Evolutionary conservation across 2,113 vertebrate genomes (phyloP), one percentile per base, ranked within the genome.

Genomic region (Miniopterus natalensis): DNA sequence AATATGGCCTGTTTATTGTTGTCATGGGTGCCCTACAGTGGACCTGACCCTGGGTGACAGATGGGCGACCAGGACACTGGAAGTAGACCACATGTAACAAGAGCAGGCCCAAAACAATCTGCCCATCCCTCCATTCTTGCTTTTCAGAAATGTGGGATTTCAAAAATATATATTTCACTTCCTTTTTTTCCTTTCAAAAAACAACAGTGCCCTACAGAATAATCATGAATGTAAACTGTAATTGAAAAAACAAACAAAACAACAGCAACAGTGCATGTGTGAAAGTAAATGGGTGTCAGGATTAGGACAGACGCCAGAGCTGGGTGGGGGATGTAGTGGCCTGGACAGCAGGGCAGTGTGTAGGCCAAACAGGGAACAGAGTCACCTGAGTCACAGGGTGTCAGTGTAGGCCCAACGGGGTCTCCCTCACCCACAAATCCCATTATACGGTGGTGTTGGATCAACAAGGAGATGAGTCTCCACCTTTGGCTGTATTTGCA

Each of bases 101-200:
- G 7, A 20, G 21, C 15, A 2, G 1, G 8, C 14, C 75, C 10
- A 0, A 45, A 21, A n/a, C 5, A 63, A 70, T 47, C 15, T 0
- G 11, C 36, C 47, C 4, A 17, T 13, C 40, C 80, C 51, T 49
- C 11, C 5, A 51, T 40, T 65, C 66, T 94, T 5, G 0, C 55
- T n/a, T 31, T 31, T 45, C 36, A 81, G 55, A 88, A 78, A 57
- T 7, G 4, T 65, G 29, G 8, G 47, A 61, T 75, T 74, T n/a
- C 36, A 55, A 65, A 23, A 40, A 57, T 36, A 61, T 25, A 47
- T 17, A 73, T 17, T 83, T 83, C 29, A 27, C 57, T 65, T 74
- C 55, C 29, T 47, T 66, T 55, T 73, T 74, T 21, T 36, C 36
- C 21, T 47, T 47, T 83, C 31, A 47, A 17, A 63, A 88, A 12